These are phyloP conservation scores for Zosterops hypoxanthus DNA, from an alignment of 2,113 vertebrate species.

Conservation along the genomic window DNA sequence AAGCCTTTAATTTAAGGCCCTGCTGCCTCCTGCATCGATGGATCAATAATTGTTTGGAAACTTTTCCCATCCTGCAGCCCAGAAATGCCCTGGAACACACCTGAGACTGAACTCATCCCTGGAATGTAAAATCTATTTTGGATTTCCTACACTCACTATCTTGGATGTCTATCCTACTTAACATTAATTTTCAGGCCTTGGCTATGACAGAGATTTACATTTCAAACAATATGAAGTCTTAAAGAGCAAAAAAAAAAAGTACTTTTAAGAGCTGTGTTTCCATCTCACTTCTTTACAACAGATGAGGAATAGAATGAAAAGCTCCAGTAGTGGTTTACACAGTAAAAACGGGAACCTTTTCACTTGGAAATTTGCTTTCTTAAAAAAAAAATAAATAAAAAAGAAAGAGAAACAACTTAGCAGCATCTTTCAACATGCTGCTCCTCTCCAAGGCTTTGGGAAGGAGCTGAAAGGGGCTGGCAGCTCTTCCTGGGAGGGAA, in stretches of 20 bases:
- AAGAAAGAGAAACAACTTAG: accelerated
- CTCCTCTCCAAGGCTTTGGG: not conserved
- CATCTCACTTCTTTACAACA: not conserved
- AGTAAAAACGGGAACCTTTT: not conserved
- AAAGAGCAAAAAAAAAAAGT: not conserved
- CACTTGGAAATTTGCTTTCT: not conserved
- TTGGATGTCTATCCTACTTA: not conserved
- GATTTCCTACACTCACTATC: not conserved
- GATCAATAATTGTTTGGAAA: not conserved
- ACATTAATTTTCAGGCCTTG: not conserved
- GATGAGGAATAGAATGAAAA: not conserved
- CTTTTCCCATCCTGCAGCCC: not conserved
- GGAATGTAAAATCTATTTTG: not conserved
- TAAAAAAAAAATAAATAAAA: too few species aligned
- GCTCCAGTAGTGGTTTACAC: not conserved
- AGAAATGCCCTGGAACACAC: not conserved
- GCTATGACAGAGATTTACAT: not conserved
- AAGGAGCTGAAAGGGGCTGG: not conserved
- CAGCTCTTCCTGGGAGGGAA: not conserved
- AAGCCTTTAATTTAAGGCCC: not conserved
- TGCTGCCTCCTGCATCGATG: not conserved
- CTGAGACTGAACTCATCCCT: not conserved
- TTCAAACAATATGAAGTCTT: not conserved
- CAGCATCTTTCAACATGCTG: not conserved
- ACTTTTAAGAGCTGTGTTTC: not conserved